phyloP scores from a whole-genome alignment of 1,140 invertebrate genomes.

The Dinothrombium tinctorium region DNA sequence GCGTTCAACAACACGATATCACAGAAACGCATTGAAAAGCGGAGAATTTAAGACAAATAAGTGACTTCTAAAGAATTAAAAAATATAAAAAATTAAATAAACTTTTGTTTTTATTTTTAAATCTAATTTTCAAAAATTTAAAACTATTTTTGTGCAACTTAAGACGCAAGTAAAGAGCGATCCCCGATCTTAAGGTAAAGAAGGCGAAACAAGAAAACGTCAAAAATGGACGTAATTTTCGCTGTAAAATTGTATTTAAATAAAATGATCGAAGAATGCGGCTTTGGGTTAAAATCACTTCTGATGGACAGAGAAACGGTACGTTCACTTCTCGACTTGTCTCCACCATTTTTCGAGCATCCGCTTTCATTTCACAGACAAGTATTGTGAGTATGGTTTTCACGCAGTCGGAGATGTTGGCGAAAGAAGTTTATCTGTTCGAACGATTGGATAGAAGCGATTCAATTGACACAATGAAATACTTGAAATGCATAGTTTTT shows the following conservation, averaged over 20 bases:
- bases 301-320: constrained; percentile 96
- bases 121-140: no score
- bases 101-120: background rate
- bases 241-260: constrained; percentile 71
- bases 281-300: constrained; percentile 94
- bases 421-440: constrained; percentile 92
- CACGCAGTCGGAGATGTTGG: constrained; percentile 91
- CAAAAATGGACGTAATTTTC: background rate
- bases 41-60: background rate
- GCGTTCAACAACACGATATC: no score
- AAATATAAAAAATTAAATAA: no score
- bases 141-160: no score
- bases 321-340: constrained; percentile 17
- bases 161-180: no score
- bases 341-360: background rate
- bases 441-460: constrained; percentile 49
- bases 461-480: constrained; percentile 51
- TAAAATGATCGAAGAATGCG: constrained; percentile 90
- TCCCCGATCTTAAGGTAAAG: no score
- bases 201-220: background rate
- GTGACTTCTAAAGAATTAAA: background rate
- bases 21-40: background rate
- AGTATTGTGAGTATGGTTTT: constrained; percentile 90
- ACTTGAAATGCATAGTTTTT: constrained; percentile 89
- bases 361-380: constrained; percentile 36